Evolutionary conservation across 1,140 invertebrate species (phyloP).

Genomic region (Atta texana): DNA sequence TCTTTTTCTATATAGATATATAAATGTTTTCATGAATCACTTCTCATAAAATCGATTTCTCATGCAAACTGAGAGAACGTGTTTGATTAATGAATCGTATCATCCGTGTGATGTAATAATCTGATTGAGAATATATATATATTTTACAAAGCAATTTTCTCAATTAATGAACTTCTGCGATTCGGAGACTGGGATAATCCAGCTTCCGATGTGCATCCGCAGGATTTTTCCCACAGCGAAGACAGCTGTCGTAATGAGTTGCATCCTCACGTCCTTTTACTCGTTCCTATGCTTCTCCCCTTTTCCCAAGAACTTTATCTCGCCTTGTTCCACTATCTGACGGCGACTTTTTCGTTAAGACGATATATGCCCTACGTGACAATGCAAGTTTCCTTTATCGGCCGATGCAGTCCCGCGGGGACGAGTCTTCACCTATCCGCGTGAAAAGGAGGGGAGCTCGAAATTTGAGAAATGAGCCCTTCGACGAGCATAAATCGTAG

Average conservation of each 20-base stretch:
- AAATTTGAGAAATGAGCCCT: slow-evolving; percentile 81
- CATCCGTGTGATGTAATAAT: neutral
- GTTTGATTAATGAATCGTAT: slow-evolving; percentile 4
- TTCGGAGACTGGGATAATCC: slow-evolving; percentile 30
- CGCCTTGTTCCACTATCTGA: slow-evolving; percentile 53
- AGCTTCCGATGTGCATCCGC: slow-evolving; percentile 72
- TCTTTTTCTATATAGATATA: neutral
- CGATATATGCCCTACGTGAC: slow-evolving; percentile 80
- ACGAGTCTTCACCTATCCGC: slow-evolving; percentile 15
- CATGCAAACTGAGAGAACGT: neutral
- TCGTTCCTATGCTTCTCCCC: neutral
- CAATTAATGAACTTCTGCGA: slow-evolving; percentile 39
- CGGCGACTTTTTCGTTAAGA: slow-evolving; percentile 75
- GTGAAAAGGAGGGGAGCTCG: slow-evolving; percentile 66
- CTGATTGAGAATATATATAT: neutral
- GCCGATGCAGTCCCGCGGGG: slow-evolving; percentile 63
- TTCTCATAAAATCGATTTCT: slow-evolving; percentile 12
- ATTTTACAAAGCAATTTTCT: slow-evolving; percentile 20
- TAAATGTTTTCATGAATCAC: neutral
- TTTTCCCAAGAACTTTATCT: slow-evolving; percentile 30
- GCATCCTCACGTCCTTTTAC: slow-evolving; percentile 83
- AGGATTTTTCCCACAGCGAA: slow-evolving; percentile 83
- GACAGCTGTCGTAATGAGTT: slow-evolving; percentile 86
- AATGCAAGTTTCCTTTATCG: slow-evolving; percentile 81
- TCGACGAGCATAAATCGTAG: slow-evolving; percentile 67